Percentiles rank a stretch among this genome's conserved stretches.
Conservation (phyloP, 2,113 vertebrate species). For the Clinocottus analis region DNA sequence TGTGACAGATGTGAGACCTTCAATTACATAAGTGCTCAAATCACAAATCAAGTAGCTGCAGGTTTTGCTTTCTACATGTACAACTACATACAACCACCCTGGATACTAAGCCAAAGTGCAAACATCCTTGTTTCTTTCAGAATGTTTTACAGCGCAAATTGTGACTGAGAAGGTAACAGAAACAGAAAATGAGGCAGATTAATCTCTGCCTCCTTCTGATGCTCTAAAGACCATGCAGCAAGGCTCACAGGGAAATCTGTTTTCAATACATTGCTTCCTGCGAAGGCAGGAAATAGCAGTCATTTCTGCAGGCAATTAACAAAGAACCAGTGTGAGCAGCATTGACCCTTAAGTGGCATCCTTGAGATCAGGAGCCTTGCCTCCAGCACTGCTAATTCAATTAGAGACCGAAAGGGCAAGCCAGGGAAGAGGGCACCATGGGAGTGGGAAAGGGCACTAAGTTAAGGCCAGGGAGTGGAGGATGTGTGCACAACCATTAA, state of each 20-base stretch:
- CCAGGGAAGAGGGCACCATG: conserved; percentile 25
- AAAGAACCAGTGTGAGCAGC: conserved; percentile 79
- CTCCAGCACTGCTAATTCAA: conserved; percentile 69
- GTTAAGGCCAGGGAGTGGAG: conserved; percentile 33
- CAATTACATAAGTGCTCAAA: conserved; percentile 51
- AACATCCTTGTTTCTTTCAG: background rate
- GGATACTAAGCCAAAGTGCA: background rate
- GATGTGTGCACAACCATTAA: conserved; percentile 45
- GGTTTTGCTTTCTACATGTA: conserved; percentile 18
- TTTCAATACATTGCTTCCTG: conserved; percentile 88
- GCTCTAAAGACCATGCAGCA: conserved; percentile 44
- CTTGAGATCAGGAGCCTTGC: conserved; percentile 54
- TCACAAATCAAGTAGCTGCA: conserved; percentile 30
- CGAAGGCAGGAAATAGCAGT: conserved; percentile 87
- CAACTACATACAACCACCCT: background rate
- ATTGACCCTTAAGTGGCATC: conserved; percentile 67
- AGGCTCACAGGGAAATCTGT: conserved; percentile 82
- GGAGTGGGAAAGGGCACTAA: conserved; percentile 52
- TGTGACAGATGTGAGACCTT: conserved; percentile 68
- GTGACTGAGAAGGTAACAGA: conserved; percentile 11
- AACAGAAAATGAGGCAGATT: conserved; percentile 16
- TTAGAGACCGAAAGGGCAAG: conserved; percentile 57
- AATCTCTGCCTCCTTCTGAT: conserved; percentile 32
- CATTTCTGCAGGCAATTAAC: conserved; percentile 85
- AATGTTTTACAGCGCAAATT: conserved; percentile 19